phyloP scores from a whole-genome alignment of 2,113 vertebrate species.

The Corvus cornix region DNA sequence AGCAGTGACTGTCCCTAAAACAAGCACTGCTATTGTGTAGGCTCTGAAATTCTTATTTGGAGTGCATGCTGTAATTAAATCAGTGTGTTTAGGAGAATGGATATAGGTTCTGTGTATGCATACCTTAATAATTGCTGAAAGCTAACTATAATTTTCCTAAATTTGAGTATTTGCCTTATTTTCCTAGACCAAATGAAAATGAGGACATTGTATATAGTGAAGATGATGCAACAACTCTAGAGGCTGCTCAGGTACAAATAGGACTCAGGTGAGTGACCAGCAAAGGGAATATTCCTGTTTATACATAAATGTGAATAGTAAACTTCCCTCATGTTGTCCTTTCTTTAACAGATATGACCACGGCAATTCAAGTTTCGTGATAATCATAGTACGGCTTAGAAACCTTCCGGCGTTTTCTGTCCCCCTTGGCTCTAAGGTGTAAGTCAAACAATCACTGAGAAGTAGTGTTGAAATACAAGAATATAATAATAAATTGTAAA shows the following conservation, averaged over 20 bases:
- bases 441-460: conserved; percentile 63
- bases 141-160: background rate
- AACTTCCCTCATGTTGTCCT: background rate
- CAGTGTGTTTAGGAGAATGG: background rate
- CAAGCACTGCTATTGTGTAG: background rate
- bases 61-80: background rate
- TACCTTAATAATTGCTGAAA: background rate
- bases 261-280: conserved; percentile 74
- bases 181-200: conserved; percentile 72
- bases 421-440: conserved; percentile 77
- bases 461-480: background rate
- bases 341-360: conserved; percentile 74
- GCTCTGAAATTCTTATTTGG: background rate
- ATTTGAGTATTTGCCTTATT: background rate
- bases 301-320: background rate
- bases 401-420: conserved; percentile 71
- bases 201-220: conserved; percentile 74
- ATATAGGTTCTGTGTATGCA: background rate
- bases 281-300: background rate
- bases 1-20: background rate
- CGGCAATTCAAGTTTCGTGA: conserved; percentile 75
- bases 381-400: conserved; percentile 73
- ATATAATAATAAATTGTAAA: background rate
- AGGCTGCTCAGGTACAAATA: conserved; percentile 79
- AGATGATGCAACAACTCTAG: conserved; percentile 65